phyloP scores from a whole-genome alignment of 2,888 invertebrate genomes.

The Oxycera nigricornis region DNA sequence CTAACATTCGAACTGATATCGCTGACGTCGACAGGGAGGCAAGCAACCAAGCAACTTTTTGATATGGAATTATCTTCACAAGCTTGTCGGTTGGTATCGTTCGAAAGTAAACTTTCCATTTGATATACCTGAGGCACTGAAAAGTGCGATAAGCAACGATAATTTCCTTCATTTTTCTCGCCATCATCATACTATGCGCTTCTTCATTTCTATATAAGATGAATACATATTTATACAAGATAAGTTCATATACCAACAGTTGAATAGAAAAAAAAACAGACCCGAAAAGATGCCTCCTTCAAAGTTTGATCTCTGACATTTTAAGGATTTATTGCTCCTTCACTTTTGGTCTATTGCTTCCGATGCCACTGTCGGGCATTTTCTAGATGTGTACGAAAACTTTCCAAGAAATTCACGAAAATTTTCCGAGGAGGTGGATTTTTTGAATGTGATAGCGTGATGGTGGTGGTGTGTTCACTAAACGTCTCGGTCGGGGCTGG shows the following conservation, averaged over 20 bases:
- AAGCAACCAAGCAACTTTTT: neutral
- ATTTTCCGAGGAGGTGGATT: neutral
- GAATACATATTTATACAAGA: neutral
- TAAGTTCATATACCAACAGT: neutral
- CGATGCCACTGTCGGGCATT: neutral
- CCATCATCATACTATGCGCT: no score
- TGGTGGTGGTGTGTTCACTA: neutral
- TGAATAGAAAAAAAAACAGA: neutral
- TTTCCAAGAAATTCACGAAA: neutral
- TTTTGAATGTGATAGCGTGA: neutral
- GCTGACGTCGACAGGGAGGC: no score
- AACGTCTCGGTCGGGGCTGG: neutral
- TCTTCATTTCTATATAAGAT: neutral
- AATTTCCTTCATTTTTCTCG: neutral
- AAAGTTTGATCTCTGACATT: constrained; percentile 19
- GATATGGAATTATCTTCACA: neutral
- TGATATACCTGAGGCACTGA: neutral
- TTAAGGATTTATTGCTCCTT: constrained; percentile 19
- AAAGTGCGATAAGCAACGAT: constrained; percentile 1
- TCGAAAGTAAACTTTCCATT: neutral
- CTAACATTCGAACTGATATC: neutral
- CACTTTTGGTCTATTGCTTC: constrained; percentile 16
- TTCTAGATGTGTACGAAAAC: neutral
- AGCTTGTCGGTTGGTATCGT: neutral
- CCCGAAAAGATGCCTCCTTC: neutral